Percentiles rank a stretch among this genome's conserved stretches.
Evolutionary conservation across 1,140 invertebrate species (phyloP).

Genomic region (Pantala flavescens): DNA sequence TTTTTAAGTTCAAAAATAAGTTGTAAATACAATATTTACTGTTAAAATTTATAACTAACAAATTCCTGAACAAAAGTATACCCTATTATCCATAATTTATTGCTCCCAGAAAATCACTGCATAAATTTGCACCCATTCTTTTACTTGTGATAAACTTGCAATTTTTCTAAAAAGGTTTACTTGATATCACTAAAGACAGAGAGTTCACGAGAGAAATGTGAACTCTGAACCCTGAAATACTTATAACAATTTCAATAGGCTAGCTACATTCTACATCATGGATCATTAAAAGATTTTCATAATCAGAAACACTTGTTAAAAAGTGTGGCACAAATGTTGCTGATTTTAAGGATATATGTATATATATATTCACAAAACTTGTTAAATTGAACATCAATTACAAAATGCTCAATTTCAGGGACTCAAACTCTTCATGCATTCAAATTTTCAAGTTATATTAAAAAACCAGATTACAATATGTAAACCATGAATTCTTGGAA

Average conservation of each 20-base stretch:
- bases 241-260: neutral
- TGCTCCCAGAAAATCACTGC: slow-evolving; percentile 1
- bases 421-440: too few relatives aligned
- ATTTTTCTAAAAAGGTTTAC: neutral
- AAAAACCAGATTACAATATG: too few relatives aligned
- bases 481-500: too few relatives aligned
- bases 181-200: neutral
- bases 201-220: neutral
- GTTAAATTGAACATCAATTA: too few relatives aligned
- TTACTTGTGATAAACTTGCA: neutral
- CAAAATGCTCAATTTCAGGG: too few relatives aligned
- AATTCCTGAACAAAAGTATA: neutral
- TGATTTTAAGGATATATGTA: too few relatives aligned
- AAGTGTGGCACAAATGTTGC: too few relatives aligned
- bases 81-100: neutral
- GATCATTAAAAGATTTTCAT: neutral
- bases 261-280: neutral
- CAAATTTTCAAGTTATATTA: too few relatives aligned
- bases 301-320: neutral
- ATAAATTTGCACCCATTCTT: neutral
- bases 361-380: too few relatives aligned
- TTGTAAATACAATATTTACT: too few relatives aligned
- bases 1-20: too few relatives aligned
- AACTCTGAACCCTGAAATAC: slow-evolving; percentile 1
- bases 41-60: too few relatives aligned